Percentiles rank a stretch among this genome's conserved stretches.
These are phyloP conservation scores for Paedocypris micromegethes DNA, from an alignment of 2,797 vertebrate genomes.

Conservation along the genomic window DNA sequence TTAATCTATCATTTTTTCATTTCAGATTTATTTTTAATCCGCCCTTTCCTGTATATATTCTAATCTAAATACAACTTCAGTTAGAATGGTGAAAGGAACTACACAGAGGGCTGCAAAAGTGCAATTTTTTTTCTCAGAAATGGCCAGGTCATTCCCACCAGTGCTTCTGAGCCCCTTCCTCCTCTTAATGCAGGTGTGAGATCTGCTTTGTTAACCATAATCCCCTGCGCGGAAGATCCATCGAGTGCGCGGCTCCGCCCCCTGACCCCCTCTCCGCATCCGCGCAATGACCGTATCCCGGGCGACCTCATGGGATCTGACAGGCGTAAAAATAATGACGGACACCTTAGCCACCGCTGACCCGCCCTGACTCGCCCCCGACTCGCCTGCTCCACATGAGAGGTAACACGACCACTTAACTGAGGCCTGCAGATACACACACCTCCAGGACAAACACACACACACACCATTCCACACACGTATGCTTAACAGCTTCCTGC, in stretches of 20 bases:
- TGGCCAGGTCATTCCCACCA: background rate
- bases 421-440: slow-evolving; percentile 62
- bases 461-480: slow-evolving; percentile 26
- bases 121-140: background rate
- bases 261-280: slow-evolving; percentile 79
- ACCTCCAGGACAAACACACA: slow-evolving; percentile 29
- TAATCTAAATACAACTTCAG: too few relatives aligned
- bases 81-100: too few relatives aligned
- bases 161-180: slow-evolving; percentile 38
- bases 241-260: slow-evolving; percentile 94
- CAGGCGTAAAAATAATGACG: slow-evolving; percentile 99
- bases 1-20: too few relatives aligned
- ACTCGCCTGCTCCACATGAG: slow-evolving; percentile 81
- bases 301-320: slow-evolving; percentile 90
- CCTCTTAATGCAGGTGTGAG: slow-evolving; percentile 82
- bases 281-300: slow-evolving; percentile 81
- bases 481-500: slow-evolving; percentile 19
- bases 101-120: too few relatives aligned
- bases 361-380: slow-evolving; percentile 87
- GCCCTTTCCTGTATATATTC: too few relatives aligned
- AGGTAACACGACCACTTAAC: slow-evolving; percentile 88
- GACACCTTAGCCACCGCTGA: slow-evolving; percentile 79
- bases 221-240: slow-evolving; percentile 80
- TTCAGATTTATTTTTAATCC: too few relatives aligned
- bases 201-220: slow-evolving; percentile 94